phyloP scores from a whole-genome alignment of 37 sponge, comb jelly and placozoan genomes.

The Beroe ovata region DNA sequence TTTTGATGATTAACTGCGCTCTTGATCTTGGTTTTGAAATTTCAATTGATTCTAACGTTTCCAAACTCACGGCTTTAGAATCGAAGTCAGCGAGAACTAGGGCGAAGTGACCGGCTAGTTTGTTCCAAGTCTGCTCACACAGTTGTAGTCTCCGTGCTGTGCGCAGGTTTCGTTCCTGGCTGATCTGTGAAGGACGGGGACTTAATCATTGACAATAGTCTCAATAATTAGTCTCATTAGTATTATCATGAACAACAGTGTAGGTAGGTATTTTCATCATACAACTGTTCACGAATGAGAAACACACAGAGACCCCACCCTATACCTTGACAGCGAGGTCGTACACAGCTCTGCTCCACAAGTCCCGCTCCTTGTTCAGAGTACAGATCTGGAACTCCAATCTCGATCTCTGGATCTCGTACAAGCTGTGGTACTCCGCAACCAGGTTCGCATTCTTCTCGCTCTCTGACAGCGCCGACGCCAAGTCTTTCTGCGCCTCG shows the following conservation, averaged over 20 bases:
- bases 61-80: conserved; percentile 75
- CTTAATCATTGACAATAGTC: no score
- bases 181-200: conserved; percentile 52
- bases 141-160: conserved; percentile 82
- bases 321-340: conserved; percentile 76
- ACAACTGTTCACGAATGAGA: no score
- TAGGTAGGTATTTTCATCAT: no score
- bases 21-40: not conserved
- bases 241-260: no score
- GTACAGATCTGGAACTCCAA: conserved; percentile 76
- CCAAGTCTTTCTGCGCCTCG: conserved; percentile 79
- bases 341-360: conserved; percentile 90
- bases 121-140: conserved; percentile 84
- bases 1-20: not conserved
- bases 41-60: not conserved
- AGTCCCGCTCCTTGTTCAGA: conserved; percentile 76
- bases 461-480: conserved; percentile 77
- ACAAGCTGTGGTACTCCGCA: conserved; percentile 90
- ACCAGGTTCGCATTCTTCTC: conserved; percentile 89
- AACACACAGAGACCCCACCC: no score
- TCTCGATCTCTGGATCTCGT: conserved; percentile 92
- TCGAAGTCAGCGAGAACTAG: conserved; percentile 78
- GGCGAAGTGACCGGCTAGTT: conserved; percentile 83
- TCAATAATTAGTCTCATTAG: no score
- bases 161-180: conserved; percentile 70